These are phyloP conservation scores for Abrostola triplasia DNA, from an alignment of 2,888 invertebrate species.

Conservation along the genomic window DNA sequence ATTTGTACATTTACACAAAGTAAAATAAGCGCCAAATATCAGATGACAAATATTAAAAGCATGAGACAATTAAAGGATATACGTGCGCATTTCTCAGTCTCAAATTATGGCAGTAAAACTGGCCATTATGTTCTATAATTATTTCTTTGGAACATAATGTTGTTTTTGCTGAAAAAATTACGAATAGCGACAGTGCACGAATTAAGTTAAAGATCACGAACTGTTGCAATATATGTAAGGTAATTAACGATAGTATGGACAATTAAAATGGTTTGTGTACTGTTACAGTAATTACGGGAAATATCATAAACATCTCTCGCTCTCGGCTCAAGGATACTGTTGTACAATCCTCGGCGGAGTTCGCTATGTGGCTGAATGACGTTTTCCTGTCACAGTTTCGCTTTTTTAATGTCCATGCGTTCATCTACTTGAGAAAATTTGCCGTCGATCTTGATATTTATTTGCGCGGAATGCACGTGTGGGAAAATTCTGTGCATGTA, in stretches of 20 bases:
- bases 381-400: slow-evolving; percentile 76
- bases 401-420: slow-evolving; percentile 57
- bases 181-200: slow-evolving; percentile 50
- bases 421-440: slow-evolving; percentile 50
- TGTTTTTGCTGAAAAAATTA: slow-evolving; percentile 41
- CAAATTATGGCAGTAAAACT: slow-evolving; percentile 32
- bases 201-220: slow-evolving; percentile 56
- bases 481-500: slow-evolving; percentile 40
- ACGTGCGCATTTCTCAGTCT: slow-evolving; percentile 35
- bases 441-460: slow-evolving; percentile 50
- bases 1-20: background rate
- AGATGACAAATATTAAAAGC: slow-evolving; percentile 31
- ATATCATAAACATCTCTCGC: slow-evolving; percentile 77
- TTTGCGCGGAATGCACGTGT: slow-evolving; percentile 32
- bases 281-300: slow-evolving; percentile 83
- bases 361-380: slow-evolving; percentile 67
- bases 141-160: slow-evolving; percentile 38
- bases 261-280: slow-evolving; percentile 73
- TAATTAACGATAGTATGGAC: slow-evolving; percentile 69
- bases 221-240: slow-evolving; percentile 46
- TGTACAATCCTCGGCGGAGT: slow-evolving; percentile 63
- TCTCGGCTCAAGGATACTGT: slow-evolving; percentile 69
- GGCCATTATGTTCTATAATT: slow-evolving; percentile 45
- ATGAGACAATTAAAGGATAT: slow-evolving; percentile 32
- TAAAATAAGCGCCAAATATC: background rate